phyloP scores from a whole-genome alignment of 2,113 vertebrate species.

The Mungos mungo region DNA sequence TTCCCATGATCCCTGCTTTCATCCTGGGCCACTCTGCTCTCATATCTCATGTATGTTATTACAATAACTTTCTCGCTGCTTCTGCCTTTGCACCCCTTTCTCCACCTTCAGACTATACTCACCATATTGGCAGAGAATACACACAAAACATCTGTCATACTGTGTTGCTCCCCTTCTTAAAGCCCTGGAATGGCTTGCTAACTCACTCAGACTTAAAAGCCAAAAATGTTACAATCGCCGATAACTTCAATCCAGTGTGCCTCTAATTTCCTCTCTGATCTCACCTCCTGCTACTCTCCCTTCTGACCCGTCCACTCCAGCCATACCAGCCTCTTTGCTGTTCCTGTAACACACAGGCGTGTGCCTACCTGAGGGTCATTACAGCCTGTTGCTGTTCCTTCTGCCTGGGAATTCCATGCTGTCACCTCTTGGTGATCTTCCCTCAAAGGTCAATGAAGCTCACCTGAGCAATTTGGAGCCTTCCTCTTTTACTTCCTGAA shows the following conservation, averaged over 20 bases:
- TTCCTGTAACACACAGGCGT: background rate
- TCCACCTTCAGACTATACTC: background rate
- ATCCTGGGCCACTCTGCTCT: background rate
- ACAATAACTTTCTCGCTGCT: background rate
- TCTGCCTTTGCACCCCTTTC: background rate
- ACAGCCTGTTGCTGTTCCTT: background rate
- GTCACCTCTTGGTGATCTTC: background rate
- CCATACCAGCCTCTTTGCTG: background rate
- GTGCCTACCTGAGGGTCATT: background rate
- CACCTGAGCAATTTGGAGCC: background rate
- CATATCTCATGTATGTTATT: background rate
- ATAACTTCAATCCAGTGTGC: accelerated
- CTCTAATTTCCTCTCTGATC: background rate
- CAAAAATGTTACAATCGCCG: background rate
- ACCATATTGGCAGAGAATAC: background rate
- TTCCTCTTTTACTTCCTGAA: background rate
- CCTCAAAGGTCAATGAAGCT: background rate
- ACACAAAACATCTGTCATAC: background rate
- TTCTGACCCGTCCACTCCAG: background rate
- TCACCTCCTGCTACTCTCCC: background rate
- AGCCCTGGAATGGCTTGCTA: background rate
- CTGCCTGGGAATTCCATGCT: background rate
- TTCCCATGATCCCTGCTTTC: background rate
- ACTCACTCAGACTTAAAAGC: background rate
- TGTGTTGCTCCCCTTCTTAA: background rate